These are phyloP conservation scores for Poecile montanus DNA, from an alignment of 2,797 vertebrate genomes.

Conservation along the genomic window DNA sequence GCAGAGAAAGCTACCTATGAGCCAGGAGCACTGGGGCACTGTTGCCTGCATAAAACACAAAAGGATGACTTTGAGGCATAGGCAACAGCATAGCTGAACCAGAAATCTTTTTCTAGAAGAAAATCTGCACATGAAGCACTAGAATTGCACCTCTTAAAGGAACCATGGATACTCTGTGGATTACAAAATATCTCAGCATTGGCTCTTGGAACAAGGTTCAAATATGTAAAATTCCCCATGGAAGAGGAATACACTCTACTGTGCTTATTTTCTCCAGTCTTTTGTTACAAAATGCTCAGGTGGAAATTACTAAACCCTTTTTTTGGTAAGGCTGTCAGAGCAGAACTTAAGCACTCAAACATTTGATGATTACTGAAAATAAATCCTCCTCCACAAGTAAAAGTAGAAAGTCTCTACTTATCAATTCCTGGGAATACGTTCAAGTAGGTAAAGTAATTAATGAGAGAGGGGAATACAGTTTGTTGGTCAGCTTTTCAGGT, in stretches of 20 bases:
- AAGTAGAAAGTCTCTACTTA: neutral
- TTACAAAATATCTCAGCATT: neutral
- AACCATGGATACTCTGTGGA: neutral
- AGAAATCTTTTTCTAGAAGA: neutral
- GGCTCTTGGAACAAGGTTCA: neutral
- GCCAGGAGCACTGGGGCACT: neutral
- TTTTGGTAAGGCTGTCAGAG: neutral
- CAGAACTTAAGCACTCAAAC: neutral
- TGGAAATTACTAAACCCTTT: neutral
- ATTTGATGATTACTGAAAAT: neutral
- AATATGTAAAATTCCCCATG: neutral
- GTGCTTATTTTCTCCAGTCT: neutral
- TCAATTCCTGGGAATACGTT: accelerated
- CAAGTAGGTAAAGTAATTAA: neutral
- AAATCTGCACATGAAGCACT: neutral
- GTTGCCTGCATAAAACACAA: neutral
- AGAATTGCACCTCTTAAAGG: neutral
- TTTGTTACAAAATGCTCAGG: neutral
- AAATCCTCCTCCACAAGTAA: neutral
- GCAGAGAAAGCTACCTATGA: neutral
- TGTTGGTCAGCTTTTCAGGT: neutral
- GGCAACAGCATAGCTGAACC: neutral
- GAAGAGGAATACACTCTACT: neutral
- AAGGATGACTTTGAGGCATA: neutral
- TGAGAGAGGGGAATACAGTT: neutral